phyloP scores from a whole-genome alignment of 2,113 vertebrate species.

The Gasterosteus nipponicus region DNA sequence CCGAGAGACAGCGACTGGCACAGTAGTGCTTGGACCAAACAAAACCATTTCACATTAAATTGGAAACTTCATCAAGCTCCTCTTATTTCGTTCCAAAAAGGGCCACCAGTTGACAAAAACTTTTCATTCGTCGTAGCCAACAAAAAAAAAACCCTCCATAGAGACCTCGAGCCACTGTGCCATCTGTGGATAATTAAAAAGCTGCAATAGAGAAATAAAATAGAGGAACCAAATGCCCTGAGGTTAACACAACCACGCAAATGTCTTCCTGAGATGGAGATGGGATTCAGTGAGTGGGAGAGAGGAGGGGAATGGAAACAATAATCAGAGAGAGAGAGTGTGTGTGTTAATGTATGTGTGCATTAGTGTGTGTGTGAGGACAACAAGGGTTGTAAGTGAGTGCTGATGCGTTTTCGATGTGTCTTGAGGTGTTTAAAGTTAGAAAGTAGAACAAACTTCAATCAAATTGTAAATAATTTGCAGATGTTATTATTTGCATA shows the following conservation, averaged over 20 bases:
- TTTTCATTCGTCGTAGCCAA: neutral
- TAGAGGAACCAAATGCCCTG: constrained; percentile 45
- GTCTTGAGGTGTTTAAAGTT: neutral
- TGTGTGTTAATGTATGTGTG: constrained; percentile 6
- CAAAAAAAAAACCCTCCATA: constrained; percentile 16
- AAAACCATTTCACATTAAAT: neutral
- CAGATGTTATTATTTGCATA: neutral
- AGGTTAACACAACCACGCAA: constrained; percentile 50
- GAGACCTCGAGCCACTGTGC: constrained; percentile 16
- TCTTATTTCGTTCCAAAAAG: neutral
- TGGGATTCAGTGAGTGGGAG: constrained; percentile 49
- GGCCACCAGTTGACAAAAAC: neutral
- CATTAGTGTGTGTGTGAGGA: constrained; percentile 13
- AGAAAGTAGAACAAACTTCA: neutral
- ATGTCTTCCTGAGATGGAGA: constrained; percentile 57
- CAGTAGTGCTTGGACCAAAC: neutral
- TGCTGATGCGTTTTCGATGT: neutral
- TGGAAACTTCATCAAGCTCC: neutral
- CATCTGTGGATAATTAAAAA: constrained; percentile 59
- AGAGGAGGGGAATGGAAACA: constrained; percentile 38
- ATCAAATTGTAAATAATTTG: constrained; percentile 5
- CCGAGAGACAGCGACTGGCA: neutral
- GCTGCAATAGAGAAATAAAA: constrained; percentile 55
- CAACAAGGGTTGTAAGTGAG: neutral
- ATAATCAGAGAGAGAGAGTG: constrained; percentile 21